Evolutionary conservation across 2,797 vertebrate genomes (phyloP), one percentile per base, ranked within the genome.

Genomic region (Meriones psammophilus): DNA sequence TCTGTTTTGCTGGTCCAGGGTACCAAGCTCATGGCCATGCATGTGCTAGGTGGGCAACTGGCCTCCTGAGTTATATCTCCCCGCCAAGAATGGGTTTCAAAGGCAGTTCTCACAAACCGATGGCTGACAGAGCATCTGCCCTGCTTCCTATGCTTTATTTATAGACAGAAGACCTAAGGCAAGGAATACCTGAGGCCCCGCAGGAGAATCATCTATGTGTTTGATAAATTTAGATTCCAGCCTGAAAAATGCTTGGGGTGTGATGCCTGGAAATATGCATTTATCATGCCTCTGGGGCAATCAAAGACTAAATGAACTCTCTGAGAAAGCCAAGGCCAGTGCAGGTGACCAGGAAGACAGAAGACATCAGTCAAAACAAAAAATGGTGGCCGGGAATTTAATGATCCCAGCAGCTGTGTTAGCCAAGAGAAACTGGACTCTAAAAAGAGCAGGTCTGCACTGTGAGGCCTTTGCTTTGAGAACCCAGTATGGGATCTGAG

Each of bases 211-310:
- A 39, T 64, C 28, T 46, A 64, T 33, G 12, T 9, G 42, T 56
- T 69, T 58, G 14, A 39, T 66, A 50, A 73, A 54, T 92, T 60
- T 77, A 91, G n/a, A 93, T 89, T 60, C 79, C 33, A 62, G 39
- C 17, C 50, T 74, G 54, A 26, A 89, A 5, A 42, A 66, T 28
- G 42, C 66, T 76, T 81, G 64, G 30, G 88, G 54, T 26, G 12
- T 15, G 33, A 28, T 56, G n/a, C 30, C 74, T 83, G 56, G 79
- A 64, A 77, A 58, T 17, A 60, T 33, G n/a, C 79, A 54, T 71
- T 60, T 54, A n/a, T 74, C 28, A 28, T 79, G 0, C 9, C 46
- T 9, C 22, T 33, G 4, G 14, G 84, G 36, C 80, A 71, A 39
- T 80, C 87, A 42, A 77, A 68, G 6, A 4, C 4, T 18, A 50